Conservation (phyloP, 2,113 vertebrate species). For the Apteryx owenii region DNA sequence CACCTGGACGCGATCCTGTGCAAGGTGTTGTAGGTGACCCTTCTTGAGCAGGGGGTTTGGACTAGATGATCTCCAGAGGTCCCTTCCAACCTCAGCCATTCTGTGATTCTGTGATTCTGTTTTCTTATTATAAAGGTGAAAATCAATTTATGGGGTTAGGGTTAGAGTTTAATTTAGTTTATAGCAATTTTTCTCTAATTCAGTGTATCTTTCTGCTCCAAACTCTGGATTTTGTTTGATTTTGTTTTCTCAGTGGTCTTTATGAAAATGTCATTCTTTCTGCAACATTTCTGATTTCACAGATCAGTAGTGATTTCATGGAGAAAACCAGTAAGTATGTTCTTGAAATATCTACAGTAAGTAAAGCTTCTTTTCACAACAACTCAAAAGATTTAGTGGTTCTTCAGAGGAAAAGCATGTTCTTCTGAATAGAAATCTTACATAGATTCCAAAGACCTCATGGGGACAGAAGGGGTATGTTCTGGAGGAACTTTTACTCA, state of each 20-base stretch:
- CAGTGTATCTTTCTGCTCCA: neutral
- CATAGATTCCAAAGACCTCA: neutral
- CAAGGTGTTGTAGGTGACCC: no score
- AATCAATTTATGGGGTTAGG: neutral
- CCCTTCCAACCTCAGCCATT: no score
- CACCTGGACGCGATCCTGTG: no score
- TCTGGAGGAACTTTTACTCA: neutral
- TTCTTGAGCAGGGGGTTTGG: no score
- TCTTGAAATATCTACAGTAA: neutral
- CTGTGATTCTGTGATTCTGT: no score
- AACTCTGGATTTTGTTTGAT: neutral
- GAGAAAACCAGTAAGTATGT: neutral
- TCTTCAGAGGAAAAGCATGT: neutral
- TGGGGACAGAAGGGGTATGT: neutral
- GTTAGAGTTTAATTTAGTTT: neutral
- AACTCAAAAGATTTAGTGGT: neutral
- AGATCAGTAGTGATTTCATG: neutral
- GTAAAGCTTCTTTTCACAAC: neutral
- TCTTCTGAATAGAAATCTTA: neutral
- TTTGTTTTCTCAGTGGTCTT: neutral
- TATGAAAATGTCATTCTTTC: neutral
- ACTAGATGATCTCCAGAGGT: no score
- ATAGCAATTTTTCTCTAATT: neutral
- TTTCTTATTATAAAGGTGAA: neutral
- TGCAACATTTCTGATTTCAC: neutral